A percentile compares a stretch with the other conserved stretches of the same genome.
phyloP scores from a whole-genome alignment of 35 echinoderm and acorn worm species.

The Lytechinus pictus region DNA sequence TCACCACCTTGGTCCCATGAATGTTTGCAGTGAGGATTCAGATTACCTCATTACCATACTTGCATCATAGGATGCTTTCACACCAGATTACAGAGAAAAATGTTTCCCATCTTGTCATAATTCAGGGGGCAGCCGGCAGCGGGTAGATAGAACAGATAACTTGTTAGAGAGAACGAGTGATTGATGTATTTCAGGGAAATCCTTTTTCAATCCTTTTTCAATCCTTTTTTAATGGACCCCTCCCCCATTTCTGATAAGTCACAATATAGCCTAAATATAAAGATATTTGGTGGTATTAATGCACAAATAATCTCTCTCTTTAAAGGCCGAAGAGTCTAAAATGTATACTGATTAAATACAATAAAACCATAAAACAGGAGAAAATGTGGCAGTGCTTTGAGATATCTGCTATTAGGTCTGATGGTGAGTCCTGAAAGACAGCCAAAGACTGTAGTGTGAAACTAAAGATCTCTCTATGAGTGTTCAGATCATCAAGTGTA shows the following conservation, averaged over 20 bases:
- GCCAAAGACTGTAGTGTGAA: not conserved
- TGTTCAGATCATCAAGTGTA: not conserved
- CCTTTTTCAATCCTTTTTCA: too few species aligned
- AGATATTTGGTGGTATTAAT: too few species aligned
- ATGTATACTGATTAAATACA: too few species aligned
- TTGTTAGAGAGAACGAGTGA: not conserved
- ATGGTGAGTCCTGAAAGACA: too few species aligned
- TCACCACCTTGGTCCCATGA: not conserved
- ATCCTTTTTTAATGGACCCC: too few species aligned
- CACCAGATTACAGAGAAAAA: not conserved
- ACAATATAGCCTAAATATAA: too few species aligned
- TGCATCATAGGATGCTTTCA: not conserved
- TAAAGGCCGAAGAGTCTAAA: too few species aligned
- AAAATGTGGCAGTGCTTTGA: not conserved
- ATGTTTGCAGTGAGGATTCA: not conserved
- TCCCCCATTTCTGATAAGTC: too few species aligned
- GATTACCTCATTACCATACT: not conserved
- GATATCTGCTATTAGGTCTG: not conserved
- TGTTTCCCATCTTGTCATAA: not conserved
- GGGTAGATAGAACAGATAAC: not conserved
- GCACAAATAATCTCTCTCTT: too few species aligned
- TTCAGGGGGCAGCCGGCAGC: not conserved
- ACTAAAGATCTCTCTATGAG: too few species aligned
- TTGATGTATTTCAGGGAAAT: too few species aligned
- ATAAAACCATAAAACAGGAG: too few species aligned